phyloP scores from a whole-genome alignment of 2,888 invertebrate genomes.

The Eupithecia exiguata region DNA sequence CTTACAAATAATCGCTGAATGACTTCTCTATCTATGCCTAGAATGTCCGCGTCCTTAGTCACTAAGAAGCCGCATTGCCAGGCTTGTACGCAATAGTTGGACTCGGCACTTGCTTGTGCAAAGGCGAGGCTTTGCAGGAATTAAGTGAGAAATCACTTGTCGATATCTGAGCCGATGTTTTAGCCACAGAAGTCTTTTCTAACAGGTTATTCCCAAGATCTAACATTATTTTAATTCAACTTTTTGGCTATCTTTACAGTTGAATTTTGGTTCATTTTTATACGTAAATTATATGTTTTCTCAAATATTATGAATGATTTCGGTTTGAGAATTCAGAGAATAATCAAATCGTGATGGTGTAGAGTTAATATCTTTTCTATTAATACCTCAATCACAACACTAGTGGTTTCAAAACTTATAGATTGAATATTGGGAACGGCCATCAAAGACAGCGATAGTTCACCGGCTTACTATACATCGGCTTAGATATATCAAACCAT shows the following conservation, averaged over 20 bases:
- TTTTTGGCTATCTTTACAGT: background rate
- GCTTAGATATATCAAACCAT: background rate
- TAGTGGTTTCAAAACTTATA: background rate
- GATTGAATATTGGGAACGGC: background rate
- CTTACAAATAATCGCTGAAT: background rate
- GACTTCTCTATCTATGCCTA: background rate
- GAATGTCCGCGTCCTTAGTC: background rate
- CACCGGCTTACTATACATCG: background rate
- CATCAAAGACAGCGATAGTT: background rate
- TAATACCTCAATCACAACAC: background rate
- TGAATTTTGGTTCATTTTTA: background rate
- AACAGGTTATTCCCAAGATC: background rate
- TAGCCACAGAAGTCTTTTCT: background rate
- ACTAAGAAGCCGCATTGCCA: slow-evolving; percentile 20
- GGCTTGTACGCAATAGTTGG: slow-evolving; percentile 15
- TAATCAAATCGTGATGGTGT: background rate
- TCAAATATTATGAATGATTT: background rate
- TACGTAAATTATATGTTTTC: background rate
- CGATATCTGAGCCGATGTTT: background rate
- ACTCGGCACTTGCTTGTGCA: slow-evolving; percentile 33
- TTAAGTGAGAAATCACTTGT: background rate
- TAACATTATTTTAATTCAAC: background rate
- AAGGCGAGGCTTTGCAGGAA: slow-evolving; percentile 25
- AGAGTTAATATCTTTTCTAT: background rate
- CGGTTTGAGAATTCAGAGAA: background rate